Evolutionary conservation across 2,888 invertebrate genomes (phyloP).

Genomic region (Nasonia oneida): DNA sequence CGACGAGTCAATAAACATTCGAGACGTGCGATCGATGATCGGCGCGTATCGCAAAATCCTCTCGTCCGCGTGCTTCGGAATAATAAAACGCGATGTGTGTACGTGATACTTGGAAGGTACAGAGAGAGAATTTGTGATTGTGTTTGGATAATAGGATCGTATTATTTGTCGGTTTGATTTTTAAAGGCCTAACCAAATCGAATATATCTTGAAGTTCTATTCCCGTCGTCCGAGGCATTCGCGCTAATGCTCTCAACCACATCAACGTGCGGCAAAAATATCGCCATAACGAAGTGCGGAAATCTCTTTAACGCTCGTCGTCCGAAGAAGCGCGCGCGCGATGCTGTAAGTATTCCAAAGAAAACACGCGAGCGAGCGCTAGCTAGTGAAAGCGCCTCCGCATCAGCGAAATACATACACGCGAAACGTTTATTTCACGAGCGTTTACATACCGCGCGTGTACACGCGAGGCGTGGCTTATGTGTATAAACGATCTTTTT

Average conservation of each 20-base stretch:
- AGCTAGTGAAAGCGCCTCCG: not conserved
- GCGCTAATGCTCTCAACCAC: slow-evolving; percentile 20
- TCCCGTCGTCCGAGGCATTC: not conserved
- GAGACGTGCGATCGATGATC: slow-evolving; percentile 44
- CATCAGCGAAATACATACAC: not conserved
- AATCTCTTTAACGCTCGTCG: slow-evolving; percentile 53
- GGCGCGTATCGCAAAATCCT: not conserved
- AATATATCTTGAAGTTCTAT: too few relatives aligned
- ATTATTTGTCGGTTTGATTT: too few relatives aligned
- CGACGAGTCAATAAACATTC: slow-evolving; percentile 45
- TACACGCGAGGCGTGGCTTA: not conserved
- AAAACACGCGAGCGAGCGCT: slow-evolving; percentile 21
- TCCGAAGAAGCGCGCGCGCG: slow-evolving; percentile 19
- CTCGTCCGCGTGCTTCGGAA: slow-evolving; percentile 33
- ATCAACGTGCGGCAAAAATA: slow-evolving; percentile 38
- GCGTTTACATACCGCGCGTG: slow-evolving; percentile 26
- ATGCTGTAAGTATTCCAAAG: not conserved
- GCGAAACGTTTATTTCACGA: slow-evolving; percentile 43
- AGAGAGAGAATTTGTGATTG: not conserved
- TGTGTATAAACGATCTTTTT: not conserved
- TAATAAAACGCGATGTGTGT: not conserved
- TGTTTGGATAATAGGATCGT: slow-evolving; percentile 65
- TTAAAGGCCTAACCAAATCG: too few relatives aligned
- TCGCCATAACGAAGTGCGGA: slow-evolving; percentile 53
- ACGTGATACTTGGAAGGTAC: not conserved